phyloP scores from a whole-genome alignment of 2,888 invertebrate species.

The Drosophila prolongata region DNA sequence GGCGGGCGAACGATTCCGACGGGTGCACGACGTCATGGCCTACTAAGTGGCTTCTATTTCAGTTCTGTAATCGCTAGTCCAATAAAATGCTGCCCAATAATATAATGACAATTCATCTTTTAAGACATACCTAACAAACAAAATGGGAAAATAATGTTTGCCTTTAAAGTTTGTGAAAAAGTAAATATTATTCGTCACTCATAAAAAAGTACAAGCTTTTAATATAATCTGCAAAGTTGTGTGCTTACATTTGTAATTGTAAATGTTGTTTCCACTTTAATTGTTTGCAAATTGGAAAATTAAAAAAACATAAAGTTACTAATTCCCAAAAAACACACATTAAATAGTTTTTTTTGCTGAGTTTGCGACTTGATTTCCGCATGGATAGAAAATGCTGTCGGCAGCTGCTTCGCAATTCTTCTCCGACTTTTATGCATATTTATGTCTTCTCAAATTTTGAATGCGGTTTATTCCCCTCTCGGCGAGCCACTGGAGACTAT shows the following conservation, averaged over 20 bases:
- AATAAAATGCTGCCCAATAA: constrained; percentile 20
- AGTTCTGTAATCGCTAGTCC: background rate
- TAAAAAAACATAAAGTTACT: too few relatives aligned
- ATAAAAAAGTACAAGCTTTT: too few relatives aligned
- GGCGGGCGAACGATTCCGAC: constrained; percentile 58
- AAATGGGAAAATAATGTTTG: too few relatives aligned
- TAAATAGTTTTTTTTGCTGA: too few relatives aligned
- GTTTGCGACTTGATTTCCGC: constrained; percentile 8
- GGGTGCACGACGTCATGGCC: constrained; percentile 49
- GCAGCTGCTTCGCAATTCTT: constrained; percentile 32
- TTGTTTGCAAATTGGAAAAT: too few relatives aligned
- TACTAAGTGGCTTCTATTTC: constrained; percentile 32
- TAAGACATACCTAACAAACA: background rate
- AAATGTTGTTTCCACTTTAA: too few relatives aligned
- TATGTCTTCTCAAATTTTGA: constrained; percentile 53
- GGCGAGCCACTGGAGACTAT: constrained; percentile 54
- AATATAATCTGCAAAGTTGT: too few relatives aligned
- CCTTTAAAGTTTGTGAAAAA: too few relatives aligned
- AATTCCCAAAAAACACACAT: too few relatives aligned
- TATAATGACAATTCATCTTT: background rate
- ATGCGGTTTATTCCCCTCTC: constrained; percentile 63
- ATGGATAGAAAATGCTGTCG: constrained; percentile 23
- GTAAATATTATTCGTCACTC: too few relatives aligned
- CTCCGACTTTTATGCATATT: constrained; percentile 55
- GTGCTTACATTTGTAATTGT: too few relatives aligned